Conservation (phyloP, 2,113 vertebrate species). For the Steatornis caripensis region DNA sequence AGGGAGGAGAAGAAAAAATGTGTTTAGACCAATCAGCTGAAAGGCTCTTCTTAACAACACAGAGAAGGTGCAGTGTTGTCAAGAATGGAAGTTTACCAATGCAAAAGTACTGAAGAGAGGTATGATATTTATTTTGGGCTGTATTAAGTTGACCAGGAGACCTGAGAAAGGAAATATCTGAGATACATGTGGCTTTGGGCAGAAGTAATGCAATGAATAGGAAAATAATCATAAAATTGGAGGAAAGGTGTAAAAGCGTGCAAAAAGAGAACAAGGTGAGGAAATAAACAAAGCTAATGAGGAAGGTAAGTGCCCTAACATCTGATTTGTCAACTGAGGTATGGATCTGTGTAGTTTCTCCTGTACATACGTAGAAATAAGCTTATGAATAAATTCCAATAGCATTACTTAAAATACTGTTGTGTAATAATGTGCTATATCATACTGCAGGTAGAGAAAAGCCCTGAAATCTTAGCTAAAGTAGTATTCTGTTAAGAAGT, state of each 20-base stretch:
- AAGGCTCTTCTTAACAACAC: not conserved
- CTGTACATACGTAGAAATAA: not conserved
- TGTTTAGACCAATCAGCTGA: not conserved
- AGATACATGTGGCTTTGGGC: not conserved
- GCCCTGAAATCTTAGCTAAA: not conserved
- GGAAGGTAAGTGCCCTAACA: not conserved
- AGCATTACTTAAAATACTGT: not conserved
- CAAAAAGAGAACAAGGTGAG: not conserved
- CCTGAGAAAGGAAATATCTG: not conserved
- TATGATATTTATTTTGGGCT: not conserved
- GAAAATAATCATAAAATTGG: not conserved
- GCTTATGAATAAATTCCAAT: not conserved
- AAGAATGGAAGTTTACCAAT: not conserved
- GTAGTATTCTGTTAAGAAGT: not conserved
- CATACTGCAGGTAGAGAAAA: not conserved
- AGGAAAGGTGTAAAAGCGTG: not conserved
- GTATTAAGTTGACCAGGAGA: not conserved
- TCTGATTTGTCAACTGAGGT: too few species aligned
- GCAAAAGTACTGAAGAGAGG: not conserved
- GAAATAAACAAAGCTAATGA: not conserved
- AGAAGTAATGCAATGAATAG: not conserved
- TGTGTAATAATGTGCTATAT: not conserved
- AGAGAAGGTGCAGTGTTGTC: not conserved
- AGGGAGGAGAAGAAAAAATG: not conserved
- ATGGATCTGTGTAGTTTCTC: not conserved